Evolutionary conservation across 2,888 invertebrate genomes (phyloP).

Genomic region (Dioctria linearis): DNA sequence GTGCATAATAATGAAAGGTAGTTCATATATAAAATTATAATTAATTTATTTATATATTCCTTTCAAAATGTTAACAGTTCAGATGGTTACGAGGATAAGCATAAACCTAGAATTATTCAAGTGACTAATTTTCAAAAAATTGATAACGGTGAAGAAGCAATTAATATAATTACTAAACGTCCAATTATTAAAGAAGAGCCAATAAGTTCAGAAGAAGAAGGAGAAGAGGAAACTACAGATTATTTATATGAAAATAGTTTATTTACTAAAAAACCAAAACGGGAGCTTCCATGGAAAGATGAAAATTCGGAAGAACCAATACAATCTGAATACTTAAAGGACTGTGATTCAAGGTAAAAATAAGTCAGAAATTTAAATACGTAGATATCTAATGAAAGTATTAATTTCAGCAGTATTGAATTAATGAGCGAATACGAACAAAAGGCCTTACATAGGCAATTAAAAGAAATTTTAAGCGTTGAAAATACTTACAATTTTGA

Average conservation of each 20-base stretch:
- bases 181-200: slow-evolving; percentile 58
- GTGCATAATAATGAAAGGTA: slow-evolving; percentile 12
- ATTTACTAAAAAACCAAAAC: slow-evolving; percentile 67
- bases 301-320: slow-evolving; percentile 57
- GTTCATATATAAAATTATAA: background rate
- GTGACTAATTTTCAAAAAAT: slow-evolving; percentile 68
- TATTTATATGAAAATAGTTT: slow-evolving; percentile 67
- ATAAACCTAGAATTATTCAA: slow-evolving; percentile 68
- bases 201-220: slow-evolving; percentile 61
- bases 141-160: slow-evolving; percentile 53
- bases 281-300: slow-evolving; percentile 72
- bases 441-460: slow-evolving; percentile 64
- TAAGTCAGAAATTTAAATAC: too few relatives aligned
- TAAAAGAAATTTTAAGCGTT: slow-evolving; percentile 64
- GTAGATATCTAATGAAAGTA: background rate
- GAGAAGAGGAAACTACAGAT: slow-evolving; percentile 63
- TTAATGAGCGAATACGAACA: slow-evolving; percentile 68
- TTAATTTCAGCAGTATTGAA: slow-evolving; percentile 60
- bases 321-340: slow-evolving; percentile 53
- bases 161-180: slow-evolving; percentile 7
- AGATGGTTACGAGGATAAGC: slow-evolving; percentile 59
- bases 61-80: background rate
- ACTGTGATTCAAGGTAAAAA: slow-evolving; percentile 33
- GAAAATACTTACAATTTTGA: slow-evolving; percentile 63
- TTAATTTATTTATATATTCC: background rate